These are phyloP conservation scores for Chelmon rostratus DNA, from an alignment of 2,797 vertebrate genomes.

Conservation along the genomic window DNA sequence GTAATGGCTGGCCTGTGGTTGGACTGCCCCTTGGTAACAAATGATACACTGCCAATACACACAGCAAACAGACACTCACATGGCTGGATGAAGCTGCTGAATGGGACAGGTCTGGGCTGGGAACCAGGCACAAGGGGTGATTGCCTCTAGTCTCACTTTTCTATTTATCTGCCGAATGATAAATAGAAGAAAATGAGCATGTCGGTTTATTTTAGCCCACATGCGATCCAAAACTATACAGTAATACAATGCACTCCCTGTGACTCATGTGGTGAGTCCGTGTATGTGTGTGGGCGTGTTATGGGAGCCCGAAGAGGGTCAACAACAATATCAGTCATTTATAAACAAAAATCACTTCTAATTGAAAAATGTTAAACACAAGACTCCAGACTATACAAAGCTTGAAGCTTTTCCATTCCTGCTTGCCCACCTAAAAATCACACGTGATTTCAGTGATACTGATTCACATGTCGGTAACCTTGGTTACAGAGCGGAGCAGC, in stretches of 20 bases:
- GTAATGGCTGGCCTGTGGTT: too few species aligned
- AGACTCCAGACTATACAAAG: slow-evolving; percentile 67
- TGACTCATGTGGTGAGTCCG: slow-evolving; percentile 62
- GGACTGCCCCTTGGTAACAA: not conserved
- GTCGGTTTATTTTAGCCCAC: slow-evolving; percentile 71
- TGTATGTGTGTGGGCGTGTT: slow-evolving; percentile 45
- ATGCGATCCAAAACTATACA: slow-evolving; percentile 67
- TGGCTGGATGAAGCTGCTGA: slow-evolving; percentile 3
- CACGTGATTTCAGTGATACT: slow-evolving; percentile 56
- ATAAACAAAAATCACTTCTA: slow-evolving; percentile 66
- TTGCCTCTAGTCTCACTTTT: slow-evolving; percentile 53
- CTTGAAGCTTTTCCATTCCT: slow-evolving; percentile 49
- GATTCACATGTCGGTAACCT: slow-evolving; percentile 74
- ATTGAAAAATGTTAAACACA: slow-evolving; percentile 72
- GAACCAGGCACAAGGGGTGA: slow-evolving; percentile 12
- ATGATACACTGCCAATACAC: not conserved
- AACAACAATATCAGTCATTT: slow-evolving; percentile 73
- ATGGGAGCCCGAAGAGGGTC: slow-evolving; percentile 49
- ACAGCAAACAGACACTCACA: slow-evolving; percentile 26
- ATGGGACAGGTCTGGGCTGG: not conserved
- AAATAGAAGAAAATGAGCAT: slow-evolving; percentile 66
- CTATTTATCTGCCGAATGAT: slow-evolving; percentile 66
- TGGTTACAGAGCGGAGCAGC: slow-evolving; percentile 73
- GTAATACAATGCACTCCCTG: slow-evolving; percentile 47
- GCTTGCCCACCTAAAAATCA: slow-evolving; percentile 48